Evolutionary conservation across 2,113 vertebrate species (phyloP), one percentile per base, ranked within the genome.

Genomic region (Tyto alba): DNA sequence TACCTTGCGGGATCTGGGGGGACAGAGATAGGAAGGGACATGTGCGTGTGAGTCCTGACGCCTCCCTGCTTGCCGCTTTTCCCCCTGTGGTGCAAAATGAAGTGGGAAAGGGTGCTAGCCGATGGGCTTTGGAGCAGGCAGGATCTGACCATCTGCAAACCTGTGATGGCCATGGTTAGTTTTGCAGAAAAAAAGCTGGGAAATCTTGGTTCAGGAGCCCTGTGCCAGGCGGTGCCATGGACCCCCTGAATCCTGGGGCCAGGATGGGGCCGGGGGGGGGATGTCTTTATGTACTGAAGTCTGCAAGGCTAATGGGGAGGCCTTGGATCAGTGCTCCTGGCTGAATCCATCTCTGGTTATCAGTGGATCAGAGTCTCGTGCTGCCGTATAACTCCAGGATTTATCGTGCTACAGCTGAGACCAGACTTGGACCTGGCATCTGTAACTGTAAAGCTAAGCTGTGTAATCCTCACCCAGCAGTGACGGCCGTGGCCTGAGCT

Each of bases 91-190:
- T 5, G 47, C 2, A 3, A 8, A 43, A 8, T 0, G 29, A 9
- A 3, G 48, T 45, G n/a, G 20, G 7, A 43, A 60, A 41, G 40
- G 45, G 29, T 16, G 85, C 20, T 2, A n/a, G 60, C 16, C 4
- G 8, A 5, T 0, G 41, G 43, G 56, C 16, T 29, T 25, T 3
- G n/a, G 20, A 53, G 36, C 30, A 9, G 62, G 59, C 69, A 56
- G 73, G 40, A 22, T 21, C 13, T 4, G 27, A 74, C 40, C 48
- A 11, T 27, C 19, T 9, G 34, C 60, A 15, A 11, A 40, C 22
- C 56, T n/a, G 26, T 0, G 9, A 1, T 4, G 62, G 43, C 22
- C 2, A 2, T 2, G 59, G 21, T 2, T 3, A 0, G 13, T 26
- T 85, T 4, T 16, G 25, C 14, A 36, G 73, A 7, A 34, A 67